These are phyloP conservation scores for Acomys russatus DNA, from an alignment of 2,797 vertebrate species.

Conservation along the genomic window DNA sequence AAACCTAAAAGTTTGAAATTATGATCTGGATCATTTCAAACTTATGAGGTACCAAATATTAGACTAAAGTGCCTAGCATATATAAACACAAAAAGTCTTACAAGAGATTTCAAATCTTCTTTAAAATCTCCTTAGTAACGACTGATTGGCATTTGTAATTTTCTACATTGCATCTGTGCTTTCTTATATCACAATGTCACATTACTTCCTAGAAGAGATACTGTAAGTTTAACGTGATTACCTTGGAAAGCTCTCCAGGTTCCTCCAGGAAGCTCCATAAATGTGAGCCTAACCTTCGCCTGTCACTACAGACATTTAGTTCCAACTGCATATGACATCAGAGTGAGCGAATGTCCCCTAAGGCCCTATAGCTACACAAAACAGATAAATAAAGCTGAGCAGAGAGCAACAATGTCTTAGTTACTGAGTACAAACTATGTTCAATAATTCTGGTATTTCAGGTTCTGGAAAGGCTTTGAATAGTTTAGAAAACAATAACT, in stretches of 20 bases:
- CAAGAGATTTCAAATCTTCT: constrained; percentile 66
- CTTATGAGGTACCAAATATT: constrained; percentile 39
- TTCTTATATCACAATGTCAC: constrained; percentile 71
- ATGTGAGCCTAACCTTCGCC: background rate
- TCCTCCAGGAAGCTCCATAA: constrained; percentile 37
- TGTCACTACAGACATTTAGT: background rate
- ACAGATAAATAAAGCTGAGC: constrained; percentile 6
- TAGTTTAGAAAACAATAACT: constrained; percentile 28
- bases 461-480: background rate
- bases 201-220: constrained; percentile 66
- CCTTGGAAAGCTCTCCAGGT: constrained; percentile 39
- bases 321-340: background rate
- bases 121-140: constrained; percentile 38
- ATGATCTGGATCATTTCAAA: constrained; percentile 74
- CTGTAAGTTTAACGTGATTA: constrained; percentile 62
- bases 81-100: constrained; percentile 63
- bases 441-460: background rate
- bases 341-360: background rate
- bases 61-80: constrained; percentile 70
- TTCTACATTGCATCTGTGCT: constrained; percentile 73
- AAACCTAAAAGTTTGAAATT: constrained; percentile 55
- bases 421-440: constrained; percentile 28
- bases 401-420: constrained; percentile 14
- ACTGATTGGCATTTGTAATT: constrained; percentile 37
- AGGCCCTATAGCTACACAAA: background rate